A percentile compares a stretch with the other conserved stretches of the same genome.
Conservation (phyloP, 2,113 vertebrate genomes). For the Sigmodon hispidus region DNA sequence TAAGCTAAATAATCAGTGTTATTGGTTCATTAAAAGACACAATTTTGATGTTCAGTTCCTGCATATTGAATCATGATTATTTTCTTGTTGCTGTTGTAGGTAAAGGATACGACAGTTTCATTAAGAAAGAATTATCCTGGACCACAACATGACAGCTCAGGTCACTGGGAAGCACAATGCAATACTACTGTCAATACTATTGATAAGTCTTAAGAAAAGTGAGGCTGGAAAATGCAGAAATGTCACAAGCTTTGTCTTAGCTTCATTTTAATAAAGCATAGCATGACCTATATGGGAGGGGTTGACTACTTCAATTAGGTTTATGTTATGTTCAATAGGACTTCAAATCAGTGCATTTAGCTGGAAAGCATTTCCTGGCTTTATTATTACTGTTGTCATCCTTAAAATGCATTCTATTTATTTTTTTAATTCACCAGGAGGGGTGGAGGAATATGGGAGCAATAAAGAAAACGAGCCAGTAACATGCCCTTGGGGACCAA, state of each 20-base stretch:
- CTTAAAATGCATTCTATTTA: slow-evolving; percentile 77
- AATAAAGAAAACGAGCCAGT: slow-evolving; percentile 73
- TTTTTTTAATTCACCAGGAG: slow-evolving; percentile 80
- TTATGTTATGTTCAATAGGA: slow-evolving; percentile 75
- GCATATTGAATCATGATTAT: slow-evolving; percentile 44
- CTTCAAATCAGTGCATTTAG: slow-evolving; percentile 79
- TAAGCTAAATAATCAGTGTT: slow-evolving; percentile 2
- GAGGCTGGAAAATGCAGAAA: slow-evolving; percentile 74
- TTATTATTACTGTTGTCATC: slow-evolving; percentile 78
- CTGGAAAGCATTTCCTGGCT: slow-evolving; percentile 78
- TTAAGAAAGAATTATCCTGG: slow-evolving; percentile 73
- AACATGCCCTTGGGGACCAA: slow-evolving; percentile 77
- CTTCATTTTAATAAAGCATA: slow-evolving; percentile 74
- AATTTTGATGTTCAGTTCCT: slow-evolving; percentile 56
- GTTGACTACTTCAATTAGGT: slow-evolving; percentile 80
- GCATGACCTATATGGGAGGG: slow-evolving; percentile 72
- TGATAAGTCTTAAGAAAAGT: slow-evolving; percentile 76
- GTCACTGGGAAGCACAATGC: slow-evolving; percentile 62
- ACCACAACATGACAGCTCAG: slow-evolving; percentile 56
- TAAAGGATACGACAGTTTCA: slow-evolving; percentile 71
- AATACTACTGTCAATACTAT: slow-evolving; percentile 79
- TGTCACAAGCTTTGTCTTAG: slow-evolving; percentile 78
- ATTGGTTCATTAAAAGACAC: not conserved
- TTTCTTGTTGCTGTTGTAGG: slow-evolving; percentile 57
- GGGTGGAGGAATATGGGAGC: slow-evolving; percentile 65